phyloP scores from a whole-genome alignment of 2,113 vertebrate species.

The Synchiropus splendidus region DNA sequence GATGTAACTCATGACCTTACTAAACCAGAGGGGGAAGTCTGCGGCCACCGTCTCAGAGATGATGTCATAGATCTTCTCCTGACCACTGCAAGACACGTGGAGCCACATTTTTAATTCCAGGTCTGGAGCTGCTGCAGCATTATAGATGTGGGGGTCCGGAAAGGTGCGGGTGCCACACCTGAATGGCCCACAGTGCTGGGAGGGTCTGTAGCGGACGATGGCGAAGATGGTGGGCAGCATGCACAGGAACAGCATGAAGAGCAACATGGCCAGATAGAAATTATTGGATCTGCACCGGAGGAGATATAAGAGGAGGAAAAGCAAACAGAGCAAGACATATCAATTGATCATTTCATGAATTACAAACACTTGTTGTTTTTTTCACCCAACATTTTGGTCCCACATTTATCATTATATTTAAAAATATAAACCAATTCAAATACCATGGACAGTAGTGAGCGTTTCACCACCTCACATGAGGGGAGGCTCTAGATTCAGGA shows the following conservation, averaged over 20 bases:
- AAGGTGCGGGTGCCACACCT: constrained; percentile 72
- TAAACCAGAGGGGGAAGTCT: constrained; percentile 88
- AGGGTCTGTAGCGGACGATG: constrained; percentile 87
- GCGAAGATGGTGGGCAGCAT: constrained; percentile 96
- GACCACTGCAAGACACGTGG: constrained; percentile 69
- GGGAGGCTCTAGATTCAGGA: too few species aligned
- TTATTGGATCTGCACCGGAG: constrained; percentile 83
- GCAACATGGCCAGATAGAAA: constrained; percentile 93
- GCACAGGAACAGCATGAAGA: constrained; percentile 96
- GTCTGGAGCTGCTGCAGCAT: too few species aligned
- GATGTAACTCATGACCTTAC: constrained; percentile 77
- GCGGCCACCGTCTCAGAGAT: constrained; percentile 83
- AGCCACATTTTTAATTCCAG: neutral
- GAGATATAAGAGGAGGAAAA: too few species aligned
- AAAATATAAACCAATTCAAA: too few species aligned
- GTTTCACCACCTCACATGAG: too few species aligned
- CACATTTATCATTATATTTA: too few species aligned
- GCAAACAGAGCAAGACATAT: neutral
- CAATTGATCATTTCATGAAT: neutral
- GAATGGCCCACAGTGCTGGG: constrained; percentile 87
- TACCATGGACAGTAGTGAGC: too few species aligned
- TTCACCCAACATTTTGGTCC: too few species aligned
- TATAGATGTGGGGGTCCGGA: too few species aligned
- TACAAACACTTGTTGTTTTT: too few species aligned
- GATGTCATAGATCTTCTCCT: constrained; percentile 97